Base-by-base conservation (phyloP, 2,888 invertebrate species). In the Galerucella pusilla region DNA sequence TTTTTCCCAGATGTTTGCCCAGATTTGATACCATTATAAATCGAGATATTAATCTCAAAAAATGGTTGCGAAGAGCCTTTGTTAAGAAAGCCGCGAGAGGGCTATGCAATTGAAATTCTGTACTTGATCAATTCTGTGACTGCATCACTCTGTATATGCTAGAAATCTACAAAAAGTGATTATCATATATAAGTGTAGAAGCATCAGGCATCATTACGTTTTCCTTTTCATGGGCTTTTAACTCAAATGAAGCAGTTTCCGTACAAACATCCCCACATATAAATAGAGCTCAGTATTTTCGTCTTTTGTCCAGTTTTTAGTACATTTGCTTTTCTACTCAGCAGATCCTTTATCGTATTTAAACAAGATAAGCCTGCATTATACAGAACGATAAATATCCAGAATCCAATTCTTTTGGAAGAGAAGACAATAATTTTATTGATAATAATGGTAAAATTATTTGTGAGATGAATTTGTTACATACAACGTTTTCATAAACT, bases 231-330 rank as follows among this genome's bases (percentile, higher is more conserved):
- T 68, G 66, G 68, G 76, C 68, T 74, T 71, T 76, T 76, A 73
- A 76, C 73, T 74, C 66, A 61, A 70, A 74, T 61, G 74, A 68
- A 64, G 61, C 54, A 66, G 71, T 66, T 76, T 76, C 74, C 71
- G 73, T 61, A 73, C 54, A 75, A 75, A 73, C 64, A 68, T 73
- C 59, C 77, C 68, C 71, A 68, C 28, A 68, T 64, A 68, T 54
- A 71, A 63, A 68, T 61, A 69, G 45, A 52, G 74, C 72, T 74
- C 61, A 35, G 71, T 71, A 75, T 74, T 70, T 71, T 71, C 71
- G 46, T 65, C 73, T 67, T 71, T 77, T 75, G 76, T 78, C 78
- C 76, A 64, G 73, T 76, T 75, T 76, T 76, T 76, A 73, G 54
- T 72, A 74, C 76, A 75, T 75, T 42, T 78, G 76, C 67, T 71